Percentiles rank a stretch among this genome's conserved stretches.
phyloP scores from a whole-genome alignment of 2,888 invertebrate genomes.

The Synanthedon tipuliformis region DNA sequence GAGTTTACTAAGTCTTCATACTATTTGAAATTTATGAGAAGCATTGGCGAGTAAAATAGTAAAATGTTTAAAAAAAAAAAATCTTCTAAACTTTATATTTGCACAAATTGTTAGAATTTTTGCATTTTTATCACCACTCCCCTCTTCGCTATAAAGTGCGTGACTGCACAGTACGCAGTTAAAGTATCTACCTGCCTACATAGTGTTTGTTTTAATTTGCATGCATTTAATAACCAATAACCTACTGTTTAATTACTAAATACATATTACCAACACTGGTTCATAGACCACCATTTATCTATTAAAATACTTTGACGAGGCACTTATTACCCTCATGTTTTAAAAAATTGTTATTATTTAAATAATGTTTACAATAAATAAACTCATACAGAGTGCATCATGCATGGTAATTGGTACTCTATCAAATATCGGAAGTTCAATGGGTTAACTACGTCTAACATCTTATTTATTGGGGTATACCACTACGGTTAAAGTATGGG shows the following conservation, averaged over 20 bases:
- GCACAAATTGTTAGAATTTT: too few relatives aligned
- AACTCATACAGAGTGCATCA: conserved; percentile 32
- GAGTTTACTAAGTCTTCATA: too few relatives aligned
- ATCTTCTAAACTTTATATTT: fast-evolving
- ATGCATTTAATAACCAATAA: not conserved
- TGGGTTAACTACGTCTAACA: conserved; percentile 57
- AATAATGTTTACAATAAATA: conserved; percentile 7
- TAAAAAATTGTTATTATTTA: not conserved
- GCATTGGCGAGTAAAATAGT: too few relatives aligned
- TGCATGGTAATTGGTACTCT: conserved; percentile 26
- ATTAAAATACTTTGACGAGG: not conserved
- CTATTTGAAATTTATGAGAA: too few relatives aligned
- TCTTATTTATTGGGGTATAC: conserved; percentile 43
- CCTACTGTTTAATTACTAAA: not conserved
- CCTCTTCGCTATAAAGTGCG: not conserved
- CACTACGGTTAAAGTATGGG: conserved; percentile 18
- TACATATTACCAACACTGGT: not conserved
- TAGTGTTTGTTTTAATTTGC: not conserved
- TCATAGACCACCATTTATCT: not conserved
- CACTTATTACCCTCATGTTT: not conserved
- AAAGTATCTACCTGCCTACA: not conserved
- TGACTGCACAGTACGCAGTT: not conserved
- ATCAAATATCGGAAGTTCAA: conserved; percentile 23
- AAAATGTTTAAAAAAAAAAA: too few relatives aligned
- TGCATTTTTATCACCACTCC: too few relatives aligned